These are phyloP conservation scores for Plebejus melissa DNA, from an alignment of 2,888 invertebrate species.

Conservation along the genomic window DNA sequence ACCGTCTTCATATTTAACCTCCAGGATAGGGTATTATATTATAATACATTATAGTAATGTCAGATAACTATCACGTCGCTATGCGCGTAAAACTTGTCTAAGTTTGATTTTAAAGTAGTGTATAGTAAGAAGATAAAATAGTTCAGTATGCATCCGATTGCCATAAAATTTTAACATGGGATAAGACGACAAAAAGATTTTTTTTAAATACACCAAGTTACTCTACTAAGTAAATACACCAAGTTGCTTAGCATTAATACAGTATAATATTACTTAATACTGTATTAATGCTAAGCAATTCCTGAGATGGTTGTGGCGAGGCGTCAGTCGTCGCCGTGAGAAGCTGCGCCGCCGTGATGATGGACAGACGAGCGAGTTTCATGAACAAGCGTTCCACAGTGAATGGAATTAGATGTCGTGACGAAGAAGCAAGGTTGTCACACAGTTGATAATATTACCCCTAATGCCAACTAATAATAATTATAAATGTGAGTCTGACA, in stretches of 20 bases:
- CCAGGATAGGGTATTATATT: neutral
- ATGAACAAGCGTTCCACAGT: conserved; percentile 32
- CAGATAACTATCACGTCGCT: neutral
- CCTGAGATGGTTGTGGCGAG: neutral
- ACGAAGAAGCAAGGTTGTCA: neutral
- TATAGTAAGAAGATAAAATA: too few species aligned
- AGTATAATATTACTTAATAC: neutral
- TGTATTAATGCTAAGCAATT: neutral
- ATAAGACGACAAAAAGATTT: too few species aligned
- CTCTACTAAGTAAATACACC: too few species aligned
- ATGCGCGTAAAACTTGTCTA: too few species aligned
- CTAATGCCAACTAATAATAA: too few species aligned
- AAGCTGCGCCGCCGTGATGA: conserved; percentile 45
- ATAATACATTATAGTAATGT: neutral
- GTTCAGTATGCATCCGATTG: too few species aligned
- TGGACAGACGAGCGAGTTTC: conserved; percentile 61
- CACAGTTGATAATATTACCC: too few species aligned
- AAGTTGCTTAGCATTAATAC: too few species aligned
- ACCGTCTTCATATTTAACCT: neutral
- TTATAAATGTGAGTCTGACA: too few species aligned
- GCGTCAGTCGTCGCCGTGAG: conserved; percentile 35
- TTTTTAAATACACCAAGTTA: neutral
- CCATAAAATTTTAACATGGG: too few species aligned
- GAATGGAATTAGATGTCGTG: conserved; percentile 31
- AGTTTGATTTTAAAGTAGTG: too few species aligned